Conservation (phyloP, 2,113 vertebrate species). For the Microtus montanus region DNA sequence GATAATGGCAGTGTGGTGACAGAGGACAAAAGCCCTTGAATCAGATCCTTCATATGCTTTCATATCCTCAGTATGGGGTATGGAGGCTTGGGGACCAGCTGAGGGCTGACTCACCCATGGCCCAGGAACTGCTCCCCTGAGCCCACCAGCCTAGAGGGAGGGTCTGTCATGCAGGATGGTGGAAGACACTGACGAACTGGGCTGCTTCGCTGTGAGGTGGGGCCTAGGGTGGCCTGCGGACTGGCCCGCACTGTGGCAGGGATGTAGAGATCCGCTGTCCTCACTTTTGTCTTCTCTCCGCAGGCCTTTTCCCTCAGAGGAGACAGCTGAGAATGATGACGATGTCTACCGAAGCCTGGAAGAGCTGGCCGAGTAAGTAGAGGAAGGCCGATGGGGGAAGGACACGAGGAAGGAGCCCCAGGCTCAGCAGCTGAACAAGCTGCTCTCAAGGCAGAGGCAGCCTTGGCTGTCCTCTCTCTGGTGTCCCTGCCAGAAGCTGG, state of each 20-base stretch:
- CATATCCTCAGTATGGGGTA: too few relatives aligned
- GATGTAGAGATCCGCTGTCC: accelerated
- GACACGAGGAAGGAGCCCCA: background rate
- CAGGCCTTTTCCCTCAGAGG: constrained; percentile 97
- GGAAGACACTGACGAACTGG: background rate
- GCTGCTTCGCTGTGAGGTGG: background rate
- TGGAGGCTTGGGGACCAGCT: too few relatives aligned
- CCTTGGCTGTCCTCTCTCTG: background rate
- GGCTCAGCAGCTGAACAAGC: background rate
- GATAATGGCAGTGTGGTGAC: background rate
- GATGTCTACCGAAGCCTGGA: constrained; percentile 98
- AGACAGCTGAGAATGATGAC: constrained; percentile 94
- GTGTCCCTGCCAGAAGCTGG: background rate
- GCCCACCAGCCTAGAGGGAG: background rate
- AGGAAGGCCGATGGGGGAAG: accelerated
- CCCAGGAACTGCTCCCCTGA: background rate
- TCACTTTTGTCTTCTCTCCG: constrained; percentile 10
- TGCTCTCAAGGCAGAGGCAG: too few relatives aligned
- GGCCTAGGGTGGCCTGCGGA: accelerated
- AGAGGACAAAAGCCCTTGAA: too few relatives aligned
- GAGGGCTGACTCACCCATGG: background rate
- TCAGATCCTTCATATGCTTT: too few relatives aligned
- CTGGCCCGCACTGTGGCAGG: too few relatives aligned
- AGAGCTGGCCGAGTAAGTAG: constrained; percentile 97
- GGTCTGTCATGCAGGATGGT: background rate